These are phyloP conservation scores for Asbolus verrucosus DNA, from an alignment of 1,140 invertebrate species.

Conservation along the genomic window DNA sequence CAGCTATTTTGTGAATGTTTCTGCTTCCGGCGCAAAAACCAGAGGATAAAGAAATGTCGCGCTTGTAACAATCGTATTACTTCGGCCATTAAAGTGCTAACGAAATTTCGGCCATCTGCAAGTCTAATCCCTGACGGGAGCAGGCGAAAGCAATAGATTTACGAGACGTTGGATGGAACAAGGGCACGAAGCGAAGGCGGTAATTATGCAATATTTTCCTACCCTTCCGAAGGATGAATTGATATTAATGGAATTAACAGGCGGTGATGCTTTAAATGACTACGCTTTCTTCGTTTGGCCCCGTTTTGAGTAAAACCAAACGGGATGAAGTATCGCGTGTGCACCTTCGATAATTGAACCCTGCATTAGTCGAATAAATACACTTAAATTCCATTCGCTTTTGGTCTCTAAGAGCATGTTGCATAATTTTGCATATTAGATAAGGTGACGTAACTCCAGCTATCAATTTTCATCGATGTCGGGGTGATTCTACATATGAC, in stretches of 20 bases:
- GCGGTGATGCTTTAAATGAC: neutral
- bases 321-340: no score
- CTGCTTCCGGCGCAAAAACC: conserved; percentile 29
- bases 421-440: no score
- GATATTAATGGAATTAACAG: conserved; percentile 27
- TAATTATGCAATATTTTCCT: conserved; percentile 34
- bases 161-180: conserved; percentile 19
- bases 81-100: conserved; percentile 36
- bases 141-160: conserved; percentile 42
- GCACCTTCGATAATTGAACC: no score
- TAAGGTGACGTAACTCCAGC: no score
- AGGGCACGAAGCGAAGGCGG: conserved; percentile 15
- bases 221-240: conserved; percentile 29
- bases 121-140: conserved; percentile 36
- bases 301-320: no score
- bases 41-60: conserved; percentile 33
- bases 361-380: no score
- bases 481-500: no score
- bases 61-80: conserved; percentile 42
- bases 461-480: no score
- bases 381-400: no score
- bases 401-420: no score
- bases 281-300: no score
- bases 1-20: conserved; percentile 14
- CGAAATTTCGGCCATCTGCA: conserved; percentile 42